Evolutionary conservation across 2,797 vertebrate species (phyloP), one percentile per base, ranked within the genome.

Genomic region (Odontamblyopus rebecca): DNA sequence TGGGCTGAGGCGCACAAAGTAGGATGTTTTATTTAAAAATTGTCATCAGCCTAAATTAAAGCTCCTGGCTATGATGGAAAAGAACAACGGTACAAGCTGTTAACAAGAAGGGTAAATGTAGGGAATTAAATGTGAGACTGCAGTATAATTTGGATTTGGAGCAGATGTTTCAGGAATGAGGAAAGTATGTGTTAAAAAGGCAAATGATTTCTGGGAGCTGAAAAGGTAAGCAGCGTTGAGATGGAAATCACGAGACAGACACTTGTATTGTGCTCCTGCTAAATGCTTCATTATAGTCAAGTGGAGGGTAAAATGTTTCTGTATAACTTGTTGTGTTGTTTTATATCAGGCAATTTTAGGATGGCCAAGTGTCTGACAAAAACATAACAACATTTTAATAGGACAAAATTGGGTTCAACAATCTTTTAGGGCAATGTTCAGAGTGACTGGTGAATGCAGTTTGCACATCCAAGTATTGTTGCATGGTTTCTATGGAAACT

Each of bases 21-120:
- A 71, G 70, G 26, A 70, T 67, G 51, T 71, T 81, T 72, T 26
- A 71, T 66, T 53, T 57, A 69, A 63, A 75, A 72, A 8, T 57
- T 54, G 60, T 71, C 77, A 79, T 57, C 76, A 68, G 59, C 27
- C 60, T 30, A 26, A 72, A 72, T 30, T 71, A 78, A 51, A 79
- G 56, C 48, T 69, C 35, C 35, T 73, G 48, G 27, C 29, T 8
- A 19, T 23, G 30, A 60, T 27, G 59, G 57, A 60, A 50, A 27
- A 27, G 60, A 68, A 18, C 15, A 44, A 8, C 0, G 19, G 16
- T 9, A 61, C 12, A 63, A 41, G 41, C 6, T 63, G n/a, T 66
- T 30, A 48, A 6, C 56, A 29, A 6, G 13, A 29, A 2, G 26
- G 38, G 61, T 38, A 63, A 18, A 56, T 68, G 29, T 26, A 19